Evolutionary conservation across 2,113 vertebrate genomes (phyloP).

Genomic region (Casuarius casuarius): DNA sequence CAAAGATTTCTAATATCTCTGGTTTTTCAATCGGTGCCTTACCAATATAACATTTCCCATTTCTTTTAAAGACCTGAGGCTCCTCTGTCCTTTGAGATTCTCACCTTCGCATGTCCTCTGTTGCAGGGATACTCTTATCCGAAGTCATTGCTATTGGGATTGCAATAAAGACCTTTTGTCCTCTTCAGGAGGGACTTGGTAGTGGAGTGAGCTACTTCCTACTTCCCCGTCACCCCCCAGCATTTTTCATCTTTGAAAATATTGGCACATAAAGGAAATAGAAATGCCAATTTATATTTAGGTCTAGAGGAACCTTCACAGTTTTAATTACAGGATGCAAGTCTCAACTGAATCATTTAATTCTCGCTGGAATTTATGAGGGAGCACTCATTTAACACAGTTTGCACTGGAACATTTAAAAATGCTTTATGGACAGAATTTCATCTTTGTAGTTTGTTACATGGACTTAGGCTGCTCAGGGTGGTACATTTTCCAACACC

Average conservation of each 20-base stretch:
- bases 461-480: not conserved
- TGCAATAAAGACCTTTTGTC: not conserved
- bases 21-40: not conserved
- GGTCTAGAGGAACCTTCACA: constrained; percentile 28
- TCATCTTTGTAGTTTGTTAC: constrained; percentile 28
- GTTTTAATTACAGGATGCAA: constrained; percentile 66
- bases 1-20: not conserved
- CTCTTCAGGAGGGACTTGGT: too few relatives aligned
- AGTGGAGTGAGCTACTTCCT: not conserved
- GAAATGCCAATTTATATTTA: constrained; percentile 36
- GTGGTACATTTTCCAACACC: not conserved
- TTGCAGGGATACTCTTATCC: not conserved
- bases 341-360: constrained; percentile 33
- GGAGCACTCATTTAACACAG: constrained; percentile 3
- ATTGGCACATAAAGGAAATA: not conserved
- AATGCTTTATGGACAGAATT: constrained; percentile 11
- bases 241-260: not conserved
- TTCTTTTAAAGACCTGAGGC: not conserved
- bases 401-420: not conserved
- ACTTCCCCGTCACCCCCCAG: not conserved
- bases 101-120: not conserved
- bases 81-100: not conserved
- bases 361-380: constrained; percentile 51
- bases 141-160: not conserved
- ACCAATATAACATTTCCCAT: not conserved